Evolutionary conservation across 2,797 vertebrate species (phyloP), one percentile per base, ranked within the genome.

Genomic region (Periparus ater): DNA sequence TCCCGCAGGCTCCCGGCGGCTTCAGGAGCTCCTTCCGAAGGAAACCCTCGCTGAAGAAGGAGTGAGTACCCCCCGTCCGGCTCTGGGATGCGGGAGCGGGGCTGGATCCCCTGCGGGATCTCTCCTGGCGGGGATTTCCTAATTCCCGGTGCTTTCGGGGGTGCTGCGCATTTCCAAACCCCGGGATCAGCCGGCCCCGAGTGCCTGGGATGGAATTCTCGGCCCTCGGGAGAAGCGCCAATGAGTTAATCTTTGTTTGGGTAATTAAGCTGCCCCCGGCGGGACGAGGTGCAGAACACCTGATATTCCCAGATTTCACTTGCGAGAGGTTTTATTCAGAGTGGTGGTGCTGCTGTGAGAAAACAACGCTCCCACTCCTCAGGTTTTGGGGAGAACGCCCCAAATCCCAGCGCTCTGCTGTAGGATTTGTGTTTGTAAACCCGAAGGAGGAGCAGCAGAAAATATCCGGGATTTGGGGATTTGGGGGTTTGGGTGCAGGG

Each of bases 1-100:
- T 98, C 25, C 98, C 98, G 8, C 98, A 98, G 92, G 88, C 97
- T 2, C 96, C 97, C 7, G 95, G 96, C 11, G 85, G 96, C 48
- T 84, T 98, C 84, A 34, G 98, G 22, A 73, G 95, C 54, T 98
- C 98, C 17, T 98, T 98, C 93, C 94, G 97, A 50, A 97, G 98
- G 88, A 98, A 98, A 23, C 62, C 96, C 22, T 98, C 98, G 2
- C 91, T 98, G 73, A 98, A 96, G 29, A 98, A 96, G 80, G 97
- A 97, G 98, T 98, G 94, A 98, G 97, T 97, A 34, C 6, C 1
- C 1, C 63, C 0, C 9, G 42, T 0, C 16, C 12, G 2, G 1
- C 42, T 14, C 3, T 0, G 79, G 27, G 11, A 0, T 3, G 48
- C 2, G 29, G 6, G 21, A 4, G 25, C 0, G 40, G 45, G 16